These are phyloP conservation scores for Aeoliscus strigatus DNA, from an alignment of 2,797 vertebrate genomes.

Conservation along the genomic window DNA sequence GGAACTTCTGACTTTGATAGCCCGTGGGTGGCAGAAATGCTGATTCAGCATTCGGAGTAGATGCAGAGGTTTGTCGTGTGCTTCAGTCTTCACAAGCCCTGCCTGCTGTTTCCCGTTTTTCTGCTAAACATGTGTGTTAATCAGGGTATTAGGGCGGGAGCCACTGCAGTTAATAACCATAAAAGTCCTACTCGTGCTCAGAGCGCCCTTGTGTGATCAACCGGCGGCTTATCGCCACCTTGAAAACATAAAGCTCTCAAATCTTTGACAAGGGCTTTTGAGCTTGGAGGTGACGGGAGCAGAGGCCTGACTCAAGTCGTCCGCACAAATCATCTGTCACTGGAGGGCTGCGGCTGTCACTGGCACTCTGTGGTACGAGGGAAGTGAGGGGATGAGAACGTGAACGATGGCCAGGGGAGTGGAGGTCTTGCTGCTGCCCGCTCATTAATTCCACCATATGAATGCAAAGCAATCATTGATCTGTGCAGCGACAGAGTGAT, in stretches of 20 bases:
- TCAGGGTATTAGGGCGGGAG: conserved; percentile 12
- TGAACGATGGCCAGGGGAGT: conserved; percentile 29
- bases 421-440: conserved; percentile 20
- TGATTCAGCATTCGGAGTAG: conserved; percentile 5
- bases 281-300: conserved; percentile 22
- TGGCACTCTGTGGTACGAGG: conserved; percentile 27
- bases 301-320: conserved; percentile 34
- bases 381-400: conserved; percentile 33
- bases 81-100: background rate
- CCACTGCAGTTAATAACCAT: conserved; percentile 32
- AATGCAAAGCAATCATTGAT: conserved; percentile 53
- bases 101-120: background rate
- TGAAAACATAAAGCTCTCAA: conserved; percentile 46
- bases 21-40: conserved; percentile 12
- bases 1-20: conserved; percentile 21
- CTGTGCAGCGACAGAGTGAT: conserved; percentile 41
- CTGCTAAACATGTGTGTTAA: conserved; percentile 21
- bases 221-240: conserved; percentile 31
- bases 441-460: conserved; percentile 51
- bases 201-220: conserved; percentile 36
- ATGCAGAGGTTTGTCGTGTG: too few relatives aligned
- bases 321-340: conserved; percentile 54
- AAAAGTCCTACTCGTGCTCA: conserved; percentile 26
- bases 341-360: conserved; percentile 35
- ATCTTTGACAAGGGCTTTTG: conserved; percentile 42